Conservation (phyloP, 2,888 invertebrate species). For the Tenthredo livida region DNA sequence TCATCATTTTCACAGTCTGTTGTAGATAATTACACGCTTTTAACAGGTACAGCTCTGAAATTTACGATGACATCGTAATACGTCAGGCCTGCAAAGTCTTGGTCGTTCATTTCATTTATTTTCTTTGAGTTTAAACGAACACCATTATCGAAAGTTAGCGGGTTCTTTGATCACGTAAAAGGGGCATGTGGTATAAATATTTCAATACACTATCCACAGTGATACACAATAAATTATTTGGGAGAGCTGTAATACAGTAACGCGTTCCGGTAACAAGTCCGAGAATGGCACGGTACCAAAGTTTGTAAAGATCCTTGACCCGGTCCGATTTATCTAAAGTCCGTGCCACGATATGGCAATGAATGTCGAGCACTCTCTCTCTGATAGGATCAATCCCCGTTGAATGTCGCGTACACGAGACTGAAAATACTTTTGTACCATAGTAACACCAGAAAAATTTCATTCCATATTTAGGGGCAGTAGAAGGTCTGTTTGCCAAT, state of each 20-base stretch:
- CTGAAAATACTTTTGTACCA: not conserved
- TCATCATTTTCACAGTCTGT: not conserved
- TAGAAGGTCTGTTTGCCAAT: constrained; percentile 16
- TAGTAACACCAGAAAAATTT: not conserved
- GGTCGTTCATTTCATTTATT: not conserved
- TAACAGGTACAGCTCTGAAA: not conserved
- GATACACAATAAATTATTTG: not conserved
- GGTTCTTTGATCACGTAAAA: constrained; percentile 25
- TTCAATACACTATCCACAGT: not conserved
- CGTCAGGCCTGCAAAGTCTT: not conserved
- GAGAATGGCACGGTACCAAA: constrained; percentile 21
- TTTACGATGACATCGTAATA: not conserved
- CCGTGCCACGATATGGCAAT: constrained; percentile 16
- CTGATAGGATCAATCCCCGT: constrained; percentile 21
- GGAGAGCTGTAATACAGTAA: not conserved
- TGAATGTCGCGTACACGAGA: constrained; percentile 4
- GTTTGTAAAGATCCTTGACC: constrained; percentile 30
- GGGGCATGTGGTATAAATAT: not conserved
- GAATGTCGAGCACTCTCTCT: constrained; percentile 32
- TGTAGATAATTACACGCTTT: not conserved
- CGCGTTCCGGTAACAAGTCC: not conserved
- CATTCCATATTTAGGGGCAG: not conserved
- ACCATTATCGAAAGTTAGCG: constrained; percentile 2
- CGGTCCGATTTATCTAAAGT: constrained; percentile 19
- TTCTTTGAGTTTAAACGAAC: not conserved